A percentile compares a stretch with the other conserved stretches of the same genome.
Evolutionary conservation across 2,888 invertebrate genomes (phyloP).

Genomic region (Dryomyza anilis): DNA sequence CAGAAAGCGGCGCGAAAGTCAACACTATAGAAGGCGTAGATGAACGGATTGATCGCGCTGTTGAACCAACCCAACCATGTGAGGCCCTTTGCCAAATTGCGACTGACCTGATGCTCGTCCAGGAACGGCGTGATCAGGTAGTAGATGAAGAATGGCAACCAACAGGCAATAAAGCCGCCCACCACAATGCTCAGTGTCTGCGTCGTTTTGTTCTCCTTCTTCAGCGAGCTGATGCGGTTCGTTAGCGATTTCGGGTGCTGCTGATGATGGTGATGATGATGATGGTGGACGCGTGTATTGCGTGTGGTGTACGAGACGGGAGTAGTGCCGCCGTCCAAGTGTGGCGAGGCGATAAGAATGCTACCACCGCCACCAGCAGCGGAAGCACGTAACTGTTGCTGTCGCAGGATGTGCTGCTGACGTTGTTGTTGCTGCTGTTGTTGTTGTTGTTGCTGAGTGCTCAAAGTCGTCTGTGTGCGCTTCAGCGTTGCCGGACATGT

Average conservation of each 20-base stretch:
- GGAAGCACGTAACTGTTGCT: slow-evolving; percentile 35
- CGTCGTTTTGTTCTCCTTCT: slow-evolving; percentile 85
- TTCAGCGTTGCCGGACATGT: slow-evolving; percentile 52
- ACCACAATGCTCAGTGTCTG: slow-evolving; percentile 86
- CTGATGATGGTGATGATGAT: slow-evolving; percentile 40
- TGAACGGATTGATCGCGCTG: slow-evolving; percentile 88
- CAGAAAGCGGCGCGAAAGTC: slow-evolving; percentile 87
- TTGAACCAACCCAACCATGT: slow-evolving; percentile 92
- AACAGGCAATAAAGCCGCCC: slow-evolving; percentile 85
- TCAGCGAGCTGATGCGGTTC: slow-evolving; percentile 69
- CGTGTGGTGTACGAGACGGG: slow-evolving; percentile 24
- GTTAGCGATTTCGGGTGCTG: slow-evolving; percentile 56
- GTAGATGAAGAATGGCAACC: slow-evolving; percentile 86
- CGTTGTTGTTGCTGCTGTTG: slow-evolving; percentile 28
- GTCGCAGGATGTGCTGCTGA: slow-evolving; percentile 42
- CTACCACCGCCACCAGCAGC: slow-evolving; percentile 15
- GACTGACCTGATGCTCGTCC: slow-evolving; percentile 66
- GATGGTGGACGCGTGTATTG: slow-evolving; percentile 26
- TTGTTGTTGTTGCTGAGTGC: slow-evolving; percentile 34
- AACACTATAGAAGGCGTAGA: slow-evolving; percentile 87
- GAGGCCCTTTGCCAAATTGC: slow-evolving; percentile 73
- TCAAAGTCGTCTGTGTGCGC: slow-evolving; percentile 51
- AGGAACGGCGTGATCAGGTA: slow-evolving; percentile 83
- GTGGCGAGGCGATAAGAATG: background rate
- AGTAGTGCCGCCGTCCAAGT: slow-evolving; percentile 20